phyloP scores from a whole-genome alignment of 2,888 invertebrate genomes.

The Yponomeuta cagnagella region DNA sequence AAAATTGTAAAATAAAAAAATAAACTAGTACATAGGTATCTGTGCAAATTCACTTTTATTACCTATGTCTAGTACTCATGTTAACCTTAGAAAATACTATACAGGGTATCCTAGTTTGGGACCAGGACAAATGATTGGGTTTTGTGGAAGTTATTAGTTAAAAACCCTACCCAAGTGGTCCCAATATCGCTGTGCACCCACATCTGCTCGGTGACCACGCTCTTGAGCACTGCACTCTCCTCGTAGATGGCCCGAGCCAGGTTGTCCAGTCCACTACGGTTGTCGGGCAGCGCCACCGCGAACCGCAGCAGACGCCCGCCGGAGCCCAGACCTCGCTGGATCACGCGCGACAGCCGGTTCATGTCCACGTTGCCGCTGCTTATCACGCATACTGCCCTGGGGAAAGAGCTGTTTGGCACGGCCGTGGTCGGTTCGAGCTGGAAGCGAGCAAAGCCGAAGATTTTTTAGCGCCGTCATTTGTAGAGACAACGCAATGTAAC shows the following conservation, averaged over 20 bases:
- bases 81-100: too few species aligned
- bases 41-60: too few species aligned
- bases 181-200: constrained; percentile 61
- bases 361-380: constrained; percentile 90
- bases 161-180: constrained; percentile 52
- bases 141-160: too few species aligned
- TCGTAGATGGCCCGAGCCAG: constrained; percentile 59
- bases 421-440: too few species aligned
- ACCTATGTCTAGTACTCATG: too few species aligned
- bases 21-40: too few species aligned
- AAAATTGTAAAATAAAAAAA: too few species aligned
- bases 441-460: too few species aligned
- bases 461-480: too few species aligned
- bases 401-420: not conserved
- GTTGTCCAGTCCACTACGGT: constrained; percentile 83
- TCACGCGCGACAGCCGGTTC: constrained; percentile 82
- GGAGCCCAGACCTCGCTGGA: constrained; percentile 86
- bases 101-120: too few species aligned
- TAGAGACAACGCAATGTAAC: too few species aligned
- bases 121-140: too few species aligned
- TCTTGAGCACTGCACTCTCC: constrained; percentile 55
- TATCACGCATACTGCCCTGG: constrained; percentile 83
- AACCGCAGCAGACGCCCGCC: constrained; percentile 83
- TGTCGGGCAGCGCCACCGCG: constrained; percentile 81
- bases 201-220: constrained; percentile 62